Evolutionary conservation across 2,888 invertebrate species (phyloP).

Genomic region (Mimachlamys varia): DNA sequence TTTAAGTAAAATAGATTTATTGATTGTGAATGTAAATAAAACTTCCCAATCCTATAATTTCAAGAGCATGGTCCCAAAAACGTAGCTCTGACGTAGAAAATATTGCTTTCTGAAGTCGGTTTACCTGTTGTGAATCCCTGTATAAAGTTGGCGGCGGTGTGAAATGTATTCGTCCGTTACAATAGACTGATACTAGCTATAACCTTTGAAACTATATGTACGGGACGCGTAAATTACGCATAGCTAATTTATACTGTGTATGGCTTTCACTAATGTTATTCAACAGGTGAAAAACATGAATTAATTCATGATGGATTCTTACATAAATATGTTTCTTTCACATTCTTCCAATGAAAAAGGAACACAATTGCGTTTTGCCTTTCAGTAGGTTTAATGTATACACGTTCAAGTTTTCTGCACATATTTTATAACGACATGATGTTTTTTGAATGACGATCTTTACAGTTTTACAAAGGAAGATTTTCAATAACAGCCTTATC

Average conservation of each 20-base stretch:
- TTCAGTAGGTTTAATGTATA: neutral
- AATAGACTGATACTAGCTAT: too few relatives aligned
- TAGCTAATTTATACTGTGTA: neutral
- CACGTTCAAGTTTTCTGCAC: neutral
- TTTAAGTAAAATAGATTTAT: too few relatives aligned
- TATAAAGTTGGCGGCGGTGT: too few relatives aligned
- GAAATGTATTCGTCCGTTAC: too few relatives aligned
- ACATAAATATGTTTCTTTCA: neutral
- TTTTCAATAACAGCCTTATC: conserved; percentile 4
- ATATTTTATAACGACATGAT: neutral
- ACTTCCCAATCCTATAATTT: too few relatives aligned
- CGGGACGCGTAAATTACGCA: too few relatives aligned
- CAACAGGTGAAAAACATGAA: conserved; percentile 23
- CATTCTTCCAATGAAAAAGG: neutral
- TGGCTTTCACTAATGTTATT: neutral
- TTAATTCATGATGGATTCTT: conserved; percentile 10
- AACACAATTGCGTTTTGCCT: neutral
- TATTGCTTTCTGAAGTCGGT: too few relatives aligned
- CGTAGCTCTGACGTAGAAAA: too few relatives aligned
- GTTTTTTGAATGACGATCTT: neutral
- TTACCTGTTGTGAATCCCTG: too few relatives aligned
- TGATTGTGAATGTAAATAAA: too few relatives aligned
- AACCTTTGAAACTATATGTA: too few relatives aligned
- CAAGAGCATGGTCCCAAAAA: too few relatives aligned
- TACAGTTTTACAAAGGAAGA: neutral